These are phyloP conservation scores for Erebia aethiops DNA, from an alignment of 2,888 invertebrate genomes.

Conservation along the genomic window DNA sequence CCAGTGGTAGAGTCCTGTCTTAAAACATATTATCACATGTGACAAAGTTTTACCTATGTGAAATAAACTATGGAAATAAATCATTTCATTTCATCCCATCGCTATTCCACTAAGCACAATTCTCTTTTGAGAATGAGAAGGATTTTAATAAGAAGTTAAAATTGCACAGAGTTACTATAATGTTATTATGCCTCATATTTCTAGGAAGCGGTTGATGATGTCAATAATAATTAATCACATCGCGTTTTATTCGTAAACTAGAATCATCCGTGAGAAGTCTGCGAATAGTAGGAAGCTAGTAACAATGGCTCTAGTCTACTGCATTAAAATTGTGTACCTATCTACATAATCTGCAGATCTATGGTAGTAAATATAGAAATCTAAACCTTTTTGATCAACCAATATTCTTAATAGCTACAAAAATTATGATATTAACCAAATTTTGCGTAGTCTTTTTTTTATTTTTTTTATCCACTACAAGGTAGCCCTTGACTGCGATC, in stretches of 20 bases:
- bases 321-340: constrained; percentile 5
- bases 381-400: background rate
- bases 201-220: background rate
- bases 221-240: background rate
- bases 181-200: background rate
- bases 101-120: too few relatives aligned
- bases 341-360: background rate
- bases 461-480: too few relatives aligned
- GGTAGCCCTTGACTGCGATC: too few relatives aligned
- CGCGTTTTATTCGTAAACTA: constrained; percentile 8
- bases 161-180: background rate
- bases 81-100: too few relatives aligned
- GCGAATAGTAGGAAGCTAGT: constrained; percentile 20
- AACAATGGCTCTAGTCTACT: constrained; percentile 31
- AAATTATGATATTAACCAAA: too few relatives aligned
- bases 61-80: too few relatives aligned
- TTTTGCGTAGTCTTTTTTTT: too few relatives aligned
- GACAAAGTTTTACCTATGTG: too few relatives aligned
- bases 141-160: background rate
- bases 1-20: too few relatives aligned
- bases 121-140: too few relatives aligned
- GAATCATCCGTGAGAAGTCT: constrained; percentile 22
- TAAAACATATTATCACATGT: too few relatives aligned
- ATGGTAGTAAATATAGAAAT: background rate
- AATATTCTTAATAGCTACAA: too few relatives aligned